Base-by-base conservation (phyloP, 2,113 vertebrate species). In the Ptilorrhoa leucosticta region DNA sequence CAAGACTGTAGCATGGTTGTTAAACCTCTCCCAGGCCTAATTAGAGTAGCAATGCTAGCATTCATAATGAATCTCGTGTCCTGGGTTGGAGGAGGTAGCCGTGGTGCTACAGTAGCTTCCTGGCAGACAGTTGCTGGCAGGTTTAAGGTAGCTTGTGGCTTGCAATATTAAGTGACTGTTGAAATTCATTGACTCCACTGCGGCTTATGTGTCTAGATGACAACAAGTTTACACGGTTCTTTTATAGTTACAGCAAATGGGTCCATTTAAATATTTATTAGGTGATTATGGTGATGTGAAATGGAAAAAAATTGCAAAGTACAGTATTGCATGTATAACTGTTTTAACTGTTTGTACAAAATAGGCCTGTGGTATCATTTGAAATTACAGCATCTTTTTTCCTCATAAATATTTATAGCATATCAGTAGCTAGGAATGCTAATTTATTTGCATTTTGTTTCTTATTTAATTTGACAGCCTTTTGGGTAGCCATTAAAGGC, bases 11-110 rank as follows among this genome's bases (percentile, higher is more conserved):
- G 98, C 97, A 93, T 97, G 98, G 98, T 98, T 98, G 98, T 99
- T 98, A 98, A 98, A 98, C 98, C 98, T 99, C 98, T 98, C 98
- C 97, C 97, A 98, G 98, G 98, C 98, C 98, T 98, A 99, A 99
- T 99, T 99, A 99, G 98, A 97, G 96, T 91, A 98, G 98, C 98
- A 99, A 98, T 98, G 98, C 97, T 97, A 72, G 97, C 98, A 99
- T 99, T 99, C 99, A 99, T 99, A 98, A 98, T 98, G 97, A 98
- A 97, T 97, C 97, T 98, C 96, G 94, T 96, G 98, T 98, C 98
- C 98, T 97, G 97, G 97, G 97, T 71, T 50, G 89, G 98, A 98
- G 98, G 97, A 97, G 98, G 89, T 95, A 98, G 98, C 95, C 58
- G 76, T 97, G 97, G 97, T 97, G 97, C 97, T 98, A 73, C 97